Evolutionary conservation across 2,888 invertebrate genomes (phyloP), one percentile per base, ranked within the genome.

Genomic region (Euzetes globulus): DNA sequence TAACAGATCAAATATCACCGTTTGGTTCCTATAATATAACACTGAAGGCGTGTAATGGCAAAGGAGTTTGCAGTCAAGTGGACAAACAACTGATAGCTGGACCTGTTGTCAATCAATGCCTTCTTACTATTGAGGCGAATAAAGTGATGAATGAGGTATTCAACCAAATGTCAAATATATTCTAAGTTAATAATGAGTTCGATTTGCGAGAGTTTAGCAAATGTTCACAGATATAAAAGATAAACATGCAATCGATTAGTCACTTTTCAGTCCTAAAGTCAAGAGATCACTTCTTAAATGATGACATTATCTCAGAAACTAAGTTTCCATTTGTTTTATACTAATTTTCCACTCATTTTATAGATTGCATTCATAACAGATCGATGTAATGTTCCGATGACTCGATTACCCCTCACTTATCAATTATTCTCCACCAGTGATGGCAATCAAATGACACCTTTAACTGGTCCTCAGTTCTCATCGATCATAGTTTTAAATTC

Each of bases 391-490:
- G 25, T 22, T 22, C 58, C 58, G 3, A 11, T n/a, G 11, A 27
- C 3, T 58, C 58, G 58, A 17, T 58, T 27, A 58, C 58, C 58
- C 25, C 58, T 58, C n/a, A 58, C 58, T 58, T 58, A 58, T 27
- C 58, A 58, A 58, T 22, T 58, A 22, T 58, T 25, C 19, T 1
- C n/a, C 11, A 58, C 13, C 5, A 58, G 19, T 13, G 58, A 58
- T 22, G n/a, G 13, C 25, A 58, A 9, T 58, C 47, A 47, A 2
- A 17, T 13, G 9, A n/a, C 19, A 19, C 58, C 58, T 3, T 13
- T 58, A 22, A 58, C 15, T 58, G 15, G 58, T 6, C 25, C 58
- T 9, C 58, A 58, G n/a, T 58, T 22, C 19, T 58, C 58, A 58
- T 58, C 58, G 19, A 22, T 22, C 6, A 58, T 58, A 6, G 13